Conservation (phyloP, 1,140 invertebrate species). For the Hylaeus anthracinus region DNA sequence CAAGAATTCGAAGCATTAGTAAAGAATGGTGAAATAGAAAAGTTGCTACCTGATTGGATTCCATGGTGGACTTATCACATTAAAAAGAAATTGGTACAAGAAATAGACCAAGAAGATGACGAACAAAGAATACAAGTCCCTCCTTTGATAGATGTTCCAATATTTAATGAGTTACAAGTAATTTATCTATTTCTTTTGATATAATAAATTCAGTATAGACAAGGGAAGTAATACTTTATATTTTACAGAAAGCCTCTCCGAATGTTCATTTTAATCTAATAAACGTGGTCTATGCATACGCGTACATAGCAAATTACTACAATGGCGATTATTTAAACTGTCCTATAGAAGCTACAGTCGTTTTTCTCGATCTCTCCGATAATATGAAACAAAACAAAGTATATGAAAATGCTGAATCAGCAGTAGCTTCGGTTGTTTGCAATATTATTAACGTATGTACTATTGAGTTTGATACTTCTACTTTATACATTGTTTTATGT, state of each 20-base stretch:
- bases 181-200: conserved; percentile 57
- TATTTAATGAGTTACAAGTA: conserved; percentile 81
- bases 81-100: conserved; percentile 81
- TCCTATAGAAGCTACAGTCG: conserved; percentile 81
- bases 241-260: conserved; percentile 84
- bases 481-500: conserved; percentile 1
- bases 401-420: conserved; percentile 83
- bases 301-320: conserved; percentile 85
- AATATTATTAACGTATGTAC: conserved; percentile 81
- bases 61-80: conserved; percentile 86
- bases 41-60: conserved; percentile 85
- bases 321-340: conserved; percentile 86
- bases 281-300: conserved; percentile 87
- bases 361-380: conserved; percentile 83
- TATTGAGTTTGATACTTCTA: conserved; percentile 8
- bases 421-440: conserved; percentile 84
- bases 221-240: conserved; percentile 59
- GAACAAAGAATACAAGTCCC: conserved; percentile 75
- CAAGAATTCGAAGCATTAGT: conserved; percentile 87
- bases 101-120: conserved; percentile 61
- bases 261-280: conserved; percentile 86
- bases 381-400: conserved; percentile 84
- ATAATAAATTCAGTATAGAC: conserved; percentile 52
- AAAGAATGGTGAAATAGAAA: conserved; percentile 83
- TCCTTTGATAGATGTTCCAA: conserved; percentile 77